Base-by-base conservation (phyloP, 2,888 invertebrate species). In the Lepidocyrtoides sp. region DNA sequence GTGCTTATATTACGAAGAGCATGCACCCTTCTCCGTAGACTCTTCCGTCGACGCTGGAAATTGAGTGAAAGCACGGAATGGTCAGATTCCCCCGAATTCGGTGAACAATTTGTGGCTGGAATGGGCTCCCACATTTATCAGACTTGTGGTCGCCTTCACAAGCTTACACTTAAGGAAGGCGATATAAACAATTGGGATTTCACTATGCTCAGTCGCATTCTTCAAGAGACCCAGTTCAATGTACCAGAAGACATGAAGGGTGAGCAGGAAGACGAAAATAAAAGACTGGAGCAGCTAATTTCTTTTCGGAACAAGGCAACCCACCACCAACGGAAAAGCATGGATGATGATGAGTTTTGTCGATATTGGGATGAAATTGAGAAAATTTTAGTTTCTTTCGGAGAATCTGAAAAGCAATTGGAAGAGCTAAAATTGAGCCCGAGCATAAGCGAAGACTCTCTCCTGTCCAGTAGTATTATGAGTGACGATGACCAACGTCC, bases 161-260 rank as follows among this genome's bases (percentile, higher is more conserved):
- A 89, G 79, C 87, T 93, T 14, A 93, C 91, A 32, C 84, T 93
- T 29, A 91, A 91, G 32, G 93, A 93, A 69, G 93, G 93, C 10
- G 91, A 92, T 32, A 88, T 93, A 14, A 89, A 77, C 86, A 92
- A 91, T 66, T 93, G 93, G 93, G 93, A 93, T 54, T 93, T 93
- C 29, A 89, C 63, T 3, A 91, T 91, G 51, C 81, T 93, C 1
- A 92, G 77, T 5, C 69, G 91, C 66, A 89, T 92, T 57, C 89
- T 93, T 20, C 89, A 89, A 51, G 82, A 91, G 20, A 32, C 88
- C 0, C 75, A 86, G 48, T 93, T 93, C 44, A 89, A 91, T 69
- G 54, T 88, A n/a, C 36, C 83, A 57, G 83, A 63, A 23, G 85
- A 85, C 12, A 66, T 85, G 82, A 89, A 89, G 63, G 26, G 20